Evolutionary conservation across 2,113 vertebrate genomes (phyloP), one percentile per base, ranked within the genome.

Genomic region (Melanotaenia duboulayi): DNA sequence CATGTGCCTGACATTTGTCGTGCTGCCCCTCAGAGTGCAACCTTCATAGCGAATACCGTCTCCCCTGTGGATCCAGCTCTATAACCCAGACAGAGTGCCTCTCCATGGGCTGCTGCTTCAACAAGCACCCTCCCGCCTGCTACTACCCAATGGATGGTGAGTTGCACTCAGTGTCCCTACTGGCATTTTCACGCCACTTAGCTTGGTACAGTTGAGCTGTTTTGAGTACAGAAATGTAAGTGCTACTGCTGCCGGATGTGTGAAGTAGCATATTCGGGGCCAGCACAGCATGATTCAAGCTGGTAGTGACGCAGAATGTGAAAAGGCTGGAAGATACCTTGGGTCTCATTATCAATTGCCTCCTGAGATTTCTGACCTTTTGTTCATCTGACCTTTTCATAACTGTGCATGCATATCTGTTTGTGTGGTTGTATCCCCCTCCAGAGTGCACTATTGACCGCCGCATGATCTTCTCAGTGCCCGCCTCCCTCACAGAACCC

Each of bases 121-220:
- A 37, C 78, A 66, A 77, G 60, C 25, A 77, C 6, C 83, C 82
- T 63, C 84, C 71, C 39, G 70, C 82, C 48, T 95, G 94, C 83
- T 92, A 90, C 85, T 94, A 94, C 88, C 90, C 90, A 68, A 92
- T 94, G 92, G 92, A 95, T 63, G 93, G 94, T 94, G 78, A 90
- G 91, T 67, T 62, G 42, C 59, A 54, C 55, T 68, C 57, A 75
- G 4, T n/a, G 22, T 80, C 61, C 54, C 71, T 52, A 56, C 37
- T 78, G 79, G 71, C 60, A 64, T 88, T 82, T 87, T 81, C 77
- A 76, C 56, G 22, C 75, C 69, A 48, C 75, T 76, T 80, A 52
- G 65, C 57, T 50, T 37, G 62, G 80, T 77, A 56, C 28, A 85
- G 59, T 79, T 71, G 54, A 81, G 64, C 55, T 55, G 60, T 73